A percentile compares a stretch with the other conserved stretches of the same genome.
Evolutionary conservation across 2,888 invertebrate genomes (phyloP).

Genomic region (Caenorhabditis uteleia): DNA sequence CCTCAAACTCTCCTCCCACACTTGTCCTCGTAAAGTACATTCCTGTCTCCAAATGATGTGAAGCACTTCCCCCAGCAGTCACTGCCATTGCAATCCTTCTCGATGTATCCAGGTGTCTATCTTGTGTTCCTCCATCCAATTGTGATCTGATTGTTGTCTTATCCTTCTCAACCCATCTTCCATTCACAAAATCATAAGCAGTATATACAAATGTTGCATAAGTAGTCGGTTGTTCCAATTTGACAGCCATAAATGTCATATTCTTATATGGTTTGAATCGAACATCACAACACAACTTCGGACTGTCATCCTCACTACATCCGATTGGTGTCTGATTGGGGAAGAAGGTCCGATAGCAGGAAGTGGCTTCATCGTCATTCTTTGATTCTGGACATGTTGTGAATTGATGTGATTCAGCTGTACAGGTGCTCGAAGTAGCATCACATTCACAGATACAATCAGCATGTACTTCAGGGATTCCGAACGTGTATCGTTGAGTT

Average conservation of each 20-base stretch:
- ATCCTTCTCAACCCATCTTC: conserved; percentile 63
- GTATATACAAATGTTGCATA: conserved; percentile 65
- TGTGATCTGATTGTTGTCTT: conserved; percentile 57
- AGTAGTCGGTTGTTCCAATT: conserved; percentile 61
- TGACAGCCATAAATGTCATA: conserved; percentile 61
- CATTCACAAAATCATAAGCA: conserved; percentile 59
- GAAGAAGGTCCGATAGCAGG: conserved; percentile 68
- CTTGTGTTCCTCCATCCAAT: conserved; percentile 62
- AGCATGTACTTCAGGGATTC: conserved; percentile 65
- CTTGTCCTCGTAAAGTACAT: conserved; percentile 66
- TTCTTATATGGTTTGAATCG: conserved; percentile 52
- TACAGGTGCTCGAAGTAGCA: conserved; percentile 39
- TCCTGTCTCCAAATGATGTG: conserved; percentile 63
- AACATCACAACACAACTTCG: conserved; percentile 66
- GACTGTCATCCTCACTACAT: conserved; percentile 53
- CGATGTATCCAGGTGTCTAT: conserved; percentile 53
- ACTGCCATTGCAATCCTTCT: conserved; percentile 57
- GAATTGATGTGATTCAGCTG: conserved; percentile 48
- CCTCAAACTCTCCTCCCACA: conserved; percentile 57
- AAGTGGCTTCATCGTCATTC: conserved; percentile 26
- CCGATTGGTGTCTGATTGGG: conserved; percentile 63
- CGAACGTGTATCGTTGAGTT: conserved; percentile 66
- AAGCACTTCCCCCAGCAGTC: conserved; percentile 57
- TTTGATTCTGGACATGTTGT: conserved; percentile 44
- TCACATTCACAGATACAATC: conserved; percentile 67